Percentiles rank a stretch among this genome's conserved stretches.
These are phyloP conservation scores for Synanthedon vespiformis DNA, from an alignment of 2,888 invertebrate genomes.

Conservation along the genomic window DNA sequence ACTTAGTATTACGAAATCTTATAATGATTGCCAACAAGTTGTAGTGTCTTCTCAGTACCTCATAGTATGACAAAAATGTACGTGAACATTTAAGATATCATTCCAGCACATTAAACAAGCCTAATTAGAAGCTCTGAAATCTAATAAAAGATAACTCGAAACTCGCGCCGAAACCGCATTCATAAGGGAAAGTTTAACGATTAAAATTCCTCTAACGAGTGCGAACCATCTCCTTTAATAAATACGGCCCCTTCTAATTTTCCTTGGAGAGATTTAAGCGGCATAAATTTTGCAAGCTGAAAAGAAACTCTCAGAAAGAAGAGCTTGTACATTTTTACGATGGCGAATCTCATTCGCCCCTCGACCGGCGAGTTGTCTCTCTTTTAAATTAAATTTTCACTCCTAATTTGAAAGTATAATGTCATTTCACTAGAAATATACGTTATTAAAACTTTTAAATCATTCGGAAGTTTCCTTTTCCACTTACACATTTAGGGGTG, in stretches of 20 bases:
- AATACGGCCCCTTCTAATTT: conserved; percentile 65
- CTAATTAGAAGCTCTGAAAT: conserved; percentile 58
- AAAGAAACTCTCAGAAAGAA: conserved; percentile 67
- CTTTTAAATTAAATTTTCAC: conserved; percentile 73
- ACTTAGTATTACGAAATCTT: no score
- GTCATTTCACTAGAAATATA: conserved; percentile 68
- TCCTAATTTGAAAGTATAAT: conserved; percentile 73
- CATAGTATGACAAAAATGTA: conserved; percentile 11
- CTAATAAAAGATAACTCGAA: conserved; percentile 65
- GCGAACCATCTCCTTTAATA: conserved; percentile 62
- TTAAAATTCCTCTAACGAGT: conserved; percentile 69
- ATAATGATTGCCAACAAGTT: no score
- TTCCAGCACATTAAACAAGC: conserved; percentile 48
- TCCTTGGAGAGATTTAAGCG: conserved; percentile 63
- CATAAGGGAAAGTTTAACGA: conserved; percentile 62
- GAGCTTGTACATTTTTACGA: conserved; percentile 68
- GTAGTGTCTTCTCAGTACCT: no score
- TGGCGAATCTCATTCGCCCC: conserved; percentile 61
- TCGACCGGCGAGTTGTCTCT: conserved; percentile 63
- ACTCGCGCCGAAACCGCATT: conserved; percentile 55
- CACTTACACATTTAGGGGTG: conserved; percentile 39
- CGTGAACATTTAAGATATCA: conserved; percentile 46
- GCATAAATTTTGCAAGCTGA: conserved; percentile 63
- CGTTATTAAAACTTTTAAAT: conserved; percentile 72
- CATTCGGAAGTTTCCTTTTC: conserved; percentile 61